Evolutionary conservation across 2,113 vertebrate species (phyloP), one percentile per base, ranked within the genome.

Genomic region (Blennius ocellaris): DNA sequence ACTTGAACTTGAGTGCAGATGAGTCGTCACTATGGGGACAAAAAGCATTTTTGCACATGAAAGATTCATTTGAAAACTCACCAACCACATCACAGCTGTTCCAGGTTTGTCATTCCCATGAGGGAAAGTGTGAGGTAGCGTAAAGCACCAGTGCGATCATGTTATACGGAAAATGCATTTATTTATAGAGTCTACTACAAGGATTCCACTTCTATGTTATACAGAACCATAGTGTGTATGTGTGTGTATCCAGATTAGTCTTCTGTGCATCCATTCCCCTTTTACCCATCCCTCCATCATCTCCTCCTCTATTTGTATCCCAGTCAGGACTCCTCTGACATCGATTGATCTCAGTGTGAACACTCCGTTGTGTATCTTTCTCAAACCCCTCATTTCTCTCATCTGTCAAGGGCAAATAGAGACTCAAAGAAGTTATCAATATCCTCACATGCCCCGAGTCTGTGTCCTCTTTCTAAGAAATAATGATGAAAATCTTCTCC

Each of bases 1-100:
- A 83, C 85, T 92, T 89, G 75, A 91, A 90, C 81, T 67, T 56
- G 67, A 85, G 73, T 68, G 66, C 30, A 65, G 63, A 68, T 48
- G 65, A 75, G 63, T 70, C 43, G 57, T 65, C 59, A 37, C 72
- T 38, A 30, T 30, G 40, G 61, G 76, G 73, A 47, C 30, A n/a
- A 67, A 63, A 80, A 67, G 39, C 40, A 52, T 70, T 70, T 52
- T 68, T 30, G 16, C 49, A 14, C 70, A 92, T 90, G 10, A 93
- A 90, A 91, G 51, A 91, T 93, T 92, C 11, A 89, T 62, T 39
- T 41, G 38, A 62, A 82, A 84, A 72, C 64, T 71, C 62, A 45
- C 47, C 68, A 79, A 87, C 65, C 64, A 63, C 72, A 78, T 73
- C 40, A 64, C 48, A 55, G 65, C 73, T 69, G 56, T 76, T 81